A percentile compares a stretch with the other conserved stretches of the same genome.
phyloP scores from a whole-genome alignment of 2,888 invertebrate species.

The Arrhopalites spinosus region DNA sequence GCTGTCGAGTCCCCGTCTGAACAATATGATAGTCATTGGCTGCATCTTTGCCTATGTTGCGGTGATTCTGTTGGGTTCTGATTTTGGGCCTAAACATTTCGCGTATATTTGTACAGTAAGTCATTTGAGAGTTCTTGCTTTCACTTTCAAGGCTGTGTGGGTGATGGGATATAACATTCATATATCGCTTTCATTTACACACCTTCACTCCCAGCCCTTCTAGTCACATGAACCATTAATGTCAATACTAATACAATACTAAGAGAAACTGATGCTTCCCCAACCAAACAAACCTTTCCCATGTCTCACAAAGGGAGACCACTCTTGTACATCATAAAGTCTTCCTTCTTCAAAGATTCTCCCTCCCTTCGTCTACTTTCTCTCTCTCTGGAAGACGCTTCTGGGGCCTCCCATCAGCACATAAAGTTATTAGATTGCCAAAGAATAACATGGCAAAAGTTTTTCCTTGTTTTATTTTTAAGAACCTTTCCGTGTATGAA shows the following conservation, averaged over 20 bases:
- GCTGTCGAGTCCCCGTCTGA: constrained; percentile 86
- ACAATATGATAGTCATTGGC: constrained; percentile 88
- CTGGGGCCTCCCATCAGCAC: background rate
- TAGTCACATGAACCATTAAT: constrained; percentile 23
- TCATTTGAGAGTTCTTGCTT: constrained; percentile 44
- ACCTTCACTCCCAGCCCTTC: background rate
- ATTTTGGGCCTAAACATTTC: constrained; percentile 79
- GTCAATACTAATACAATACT: constrained; percentile 15
- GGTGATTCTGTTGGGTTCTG: constrained; percentile 82
- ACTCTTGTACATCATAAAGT: too few relatives aligned
- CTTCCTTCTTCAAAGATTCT: too few relatives aligned
- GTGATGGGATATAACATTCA: too few relatives aligned
- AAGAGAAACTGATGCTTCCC: constrained; percentile 18
- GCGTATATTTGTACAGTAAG: constrained; percentile 86
- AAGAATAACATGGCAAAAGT: too few relatives aligned
- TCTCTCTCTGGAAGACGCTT: too few relatives aligned
- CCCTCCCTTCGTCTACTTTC: too few relatives aligned
- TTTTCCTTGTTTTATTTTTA: too few relatives aligned
- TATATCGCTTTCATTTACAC: too few relatives aligned
- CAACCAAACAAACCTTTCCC: background rate
- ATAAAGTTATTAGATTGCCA: too few relatives aligned
- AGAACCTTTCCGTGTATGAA: background rate
- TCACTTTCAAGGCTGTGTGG: background rate
- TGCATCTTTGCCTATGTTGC: constrained; percentile 89
- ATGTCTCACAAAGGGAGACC: too few relatives aligned